These are phyloP conservation scores for Apoda limacodes DNA, from an alignment of 2,888 invertebrate species.

Conservation along the genomic window DNA sequence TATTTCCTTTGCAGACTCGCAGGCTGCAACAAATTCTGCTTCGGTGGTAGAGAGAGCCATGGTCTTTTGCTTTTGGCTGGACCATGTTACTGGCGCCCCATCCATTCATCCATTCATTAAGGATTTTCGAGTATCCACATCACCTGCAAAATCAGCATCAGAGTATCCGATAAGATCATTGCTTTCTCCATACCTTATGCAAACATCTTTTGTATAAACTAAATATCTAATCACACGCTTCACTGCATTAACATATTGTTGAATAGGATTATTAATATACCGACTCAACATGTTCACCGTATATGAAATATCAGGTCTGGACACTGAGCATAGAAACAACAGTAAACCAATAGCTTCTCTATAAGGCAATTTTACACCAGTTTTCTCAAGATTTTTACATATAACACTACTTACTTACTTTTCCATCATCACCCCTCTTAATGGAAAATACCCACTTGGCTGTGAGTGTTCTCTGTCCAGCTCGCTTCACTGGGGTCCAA, in stretches of 20 bases:
- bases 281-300: no score
- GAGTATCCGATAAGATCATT: no score
- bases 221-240: conserved; percentile 6
- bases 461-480: no score
- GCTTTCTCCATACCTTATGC: conserved; percentile 2
- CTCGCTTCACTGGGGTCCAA: no score
- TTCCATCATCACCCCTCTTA: no score
- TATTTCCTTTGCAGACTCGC: conserved; percentile 5
- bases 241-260: conserved; percentile 4
- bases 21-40: no score
- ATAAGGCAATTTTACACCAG: conserved; percentile 4
- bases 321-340: conserved; percentile 5
- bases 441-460: no score
- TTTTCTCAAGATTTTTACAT: conserved; percentile 1
- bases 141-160: conserved; percentile 7
- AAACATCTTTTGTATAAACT: conserved; percentile 1
- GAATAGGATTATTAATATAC: conserved; percentile 1
- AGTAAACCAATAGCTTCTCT: conserved; percentile 6
- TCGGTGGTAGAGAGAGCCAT: no score
- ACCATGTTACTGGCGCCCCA: conserved; percentile 2
- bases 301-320: conserved; percentile 9
- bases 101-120: conserved; percentile 8
- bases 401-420: no score
- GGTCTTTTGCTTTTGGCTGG: no score
- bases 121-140: conserved; percentile 4